Evolutionary conservation across 2,888 invertebrate species (phyloP), one percentile per base, ranked within the genome.

Genomic region (Lissocephala sabroskyi): DNA sequence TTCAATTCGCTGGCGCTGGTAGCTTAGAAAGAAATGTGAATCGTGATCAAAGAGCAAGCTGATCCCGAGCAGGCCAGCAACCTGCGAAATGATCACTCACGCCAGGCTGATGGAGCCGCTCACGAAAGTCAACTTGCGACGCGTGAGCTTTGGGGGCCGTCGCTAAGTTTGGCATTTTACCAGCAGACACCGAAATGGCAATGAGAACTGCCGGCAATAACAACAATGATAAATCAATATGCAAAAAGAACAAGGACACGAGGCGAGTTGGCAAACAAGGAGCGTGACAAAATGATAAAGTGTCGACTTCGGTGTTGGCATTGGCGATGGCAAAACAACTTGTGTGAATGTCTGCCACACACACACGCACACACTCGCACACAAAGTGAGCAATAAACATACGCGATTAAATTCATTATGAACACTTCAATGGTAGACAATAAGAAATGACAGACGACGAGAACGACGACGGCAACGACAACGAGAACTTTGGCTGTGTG

Each of bases 321-420:
- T 14, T 6, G 17, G 16, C 29, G 28, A 26, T 14, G 28, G 9
- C 35, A 54, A 55, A 62, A 62, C 65, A 62, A 65, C 68, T 68
- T 54, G 62, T 57, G 57, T 36, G 43, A 63, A 23, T 23, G 23
- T 23, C n/a, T 23, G 23, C 7, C 23, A 3, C 23, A 23, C 7
- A 23, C 3, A 35, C 35, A 35, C 11, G 23, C 40, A 14, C 17
- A 30, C 44, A 43, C 30, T 28, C 19, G 50, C 54, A 3, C 7
- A 23, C 4, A 77, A 71, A 79, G 77, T 79, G 77, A 79, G 79
- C 79, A 79, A 79, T 80, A 78, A 82, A 80, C 79, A 81, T 79
- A 81, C 74, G 79, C 82, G 82, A 82, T 82, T 81, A 81, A 80
- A 79, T 81, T 82, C 81, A 82, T 81, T 80, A 78, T 68, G 71